phyloP scores from a whole-genome alignment of 2,797 vertebrate genomes.

The Aeoliscus strigatus region DNA sequence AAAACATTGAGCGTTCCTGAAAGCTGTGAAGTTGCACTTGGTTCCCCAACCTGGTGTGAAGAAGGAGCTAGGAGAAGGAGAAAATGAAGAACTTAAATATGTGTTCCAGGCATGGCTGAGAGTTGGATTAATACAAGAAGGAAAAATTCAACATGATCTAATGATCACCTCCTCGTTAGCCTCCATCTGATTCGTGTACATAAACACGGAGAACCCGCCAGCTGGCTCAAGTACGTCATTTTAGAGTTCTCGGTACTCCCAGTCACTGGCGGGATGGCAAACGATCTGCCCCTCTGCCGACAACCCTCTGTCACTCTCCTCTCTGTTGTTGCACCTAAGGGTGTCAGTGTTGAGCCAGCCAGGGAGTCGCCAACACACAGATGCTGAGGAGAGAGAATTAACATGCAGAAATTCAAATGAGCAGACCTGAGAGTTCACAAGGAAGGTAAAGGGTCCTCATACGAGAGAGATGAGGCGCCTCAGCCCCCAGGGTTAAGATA shows the following conservation, averaged over 20 bases:
- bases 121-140: conserved; percentile 8
- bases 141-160: conserved; percentile 23
- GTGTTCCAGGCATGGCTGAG: no score
- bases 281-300: conserved; percentile 37
- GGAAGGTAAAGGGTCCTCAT: conserved; percentile 44
- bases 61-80: no score
- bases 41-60: no score
- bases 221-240: conserved; percentile 43
- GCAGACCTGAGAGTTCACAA: conserved; percentile 55
- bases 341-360: conserved; percentile 57
- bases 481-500: conserved; percentile 34
- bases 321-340: conserved; percentile 50
- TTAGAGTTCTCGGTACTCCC: conserved; percentile 37
- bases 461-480: conserved; percentile 25
- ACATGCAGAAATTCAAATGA: conserved; percentile 52
- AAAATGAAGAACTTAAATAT: no score
- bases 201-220: conserved; percentile 32
- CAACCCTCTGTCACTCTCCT: conserved; percentile 37
- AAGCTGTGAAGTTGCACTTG: no score
- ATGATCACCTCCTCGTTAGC: conserved; percentile 23
- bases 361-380: conserved; percentile 35
- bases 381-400: conserved; percentile 33
- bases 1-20: no score
- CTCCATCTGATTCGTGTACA: conserved; percentile 29
- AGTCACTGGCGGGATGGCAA: conserved; percentile 48